A percentile compares a stretch with the other conserved stretches of the same genome.
These are phyloP conservation scores for Guaruba guarouba DNA, from an alignment of 2,113 vertebrate species.

Conservation along the genomic window DNA sequence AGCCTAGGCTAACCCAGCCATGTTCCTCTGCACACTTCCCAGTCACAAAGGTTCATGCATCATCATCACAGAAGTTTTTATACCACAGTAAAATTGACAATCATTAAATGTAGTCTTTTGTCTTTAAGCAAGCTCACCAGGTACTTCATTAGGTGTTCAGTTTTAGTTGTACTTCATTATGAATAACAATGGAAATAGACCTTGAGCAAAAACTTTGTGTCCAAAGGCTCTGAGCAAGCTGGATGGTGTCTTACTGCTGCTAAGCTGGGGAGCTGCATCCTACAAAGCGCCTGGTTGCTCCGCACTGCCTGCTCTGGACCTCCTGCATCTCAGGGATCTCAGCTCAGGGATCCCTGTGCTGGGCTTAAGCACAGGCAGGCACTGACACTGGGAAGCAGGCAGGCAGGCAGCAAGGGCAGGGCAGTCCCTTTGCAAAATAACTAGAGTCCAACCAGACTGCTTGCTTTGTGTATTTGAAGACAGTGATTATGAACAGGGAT, in stretches of 20 bases:
- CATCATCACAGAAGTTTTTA: not conserved
- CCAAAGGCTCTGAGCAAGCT: not conserved
- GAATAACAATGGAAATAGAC: not conserved
- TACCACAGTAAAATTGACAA: not conserved
- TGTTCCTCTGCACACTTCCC: fast-evolving
- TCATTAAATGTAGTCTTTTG: not conserved
- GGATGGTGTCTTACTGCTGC: not conserved
- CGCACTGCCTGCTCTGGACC: not conserved
- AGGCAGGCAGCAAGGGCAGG: not conserved
- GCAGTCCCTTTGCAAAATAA: not conserved
- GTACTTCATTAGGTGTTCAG: not conserved
- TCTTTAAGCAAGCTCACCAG: not conserved
- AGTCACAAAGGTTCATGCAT: fast-evolving
- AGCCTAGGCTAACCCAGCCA: not conserved
- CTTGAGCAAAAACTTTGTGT: not conserved
- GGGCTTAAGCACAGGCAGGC: not conserved
- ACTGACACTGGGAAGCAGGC: not conserved
- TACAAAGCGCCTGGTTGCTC: not conserved
- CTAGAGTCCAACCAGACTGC: not conserved
- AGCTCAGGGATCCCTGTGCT: not conserved
- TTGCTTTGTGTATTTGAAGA: not conserved
- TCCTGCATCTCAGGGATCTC: not conserved
- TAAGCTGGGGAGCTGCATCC: not conserved
- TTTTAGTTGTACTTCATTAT: not conserved
- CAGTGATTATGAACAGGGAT: not conserved